Base-by-base conservation (phyloP, 1,140 invertebrate genomes). In the Drosophila pseudoananassae region DNA sequence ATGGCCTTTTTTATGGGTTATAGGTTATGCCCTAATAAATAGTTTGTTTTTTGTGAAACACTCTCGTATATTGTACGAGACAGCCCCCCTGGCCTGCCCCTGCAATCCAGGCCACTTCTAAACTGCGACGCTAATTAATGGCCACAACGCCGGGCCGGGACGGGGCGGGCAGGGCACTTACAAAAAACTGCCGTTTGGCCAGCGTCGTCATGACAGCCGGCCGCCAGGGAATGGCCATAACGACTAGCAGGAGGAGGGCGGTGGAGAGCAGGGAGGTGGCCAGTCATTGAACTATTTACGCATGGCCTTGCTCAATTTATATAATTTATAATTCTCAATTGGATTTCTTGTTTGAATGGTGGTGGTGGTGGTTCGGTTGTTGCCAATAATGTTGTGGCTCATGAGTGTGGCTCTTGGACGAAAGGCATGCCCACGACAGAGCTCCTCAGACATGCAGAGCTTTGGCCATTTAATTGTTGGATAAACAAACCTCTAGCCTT, bases 271-370 rank as follows among this genome's bases (percentile, higher is more conserved):
- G 47, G 20, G 38, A 40, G 64, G 40, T 50, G 66, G 51, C 49
- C 77, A 85, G 81, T 85, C 81, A 80, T 85, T 85, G 81, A 85
- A 85, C 81, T 80, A 80, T 85, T 84, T 85, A 73, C 69, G 61
- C 78, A 88, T 76, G 82, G 75, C 82, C 82, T 87, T 87, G 82
- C 74, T 72, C 70, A 72, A 53, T 73, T 73, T 72, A 72, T 73
- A 71, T 64, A 66, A 66, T 66, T 66, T 73, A 73, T 71, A 72
- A 69, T 69, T 69, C 65, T 68, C 65, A 68, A 69, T 69, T 69
- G 45, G 65, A 66, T 64, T 66, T 55, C 61, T 69, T 55, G 40
- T 40, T 47, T 31, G 38, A 46, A 38, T 40, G 29, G 17, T 17
- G 17, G 17, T 17, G 1, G 15, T 25, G 20, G 15, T 17, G 51